Percentiles rank a stretch among this genome's conserved stretches.
phyloP scores from a whole-genome alignment of 2,797 vertebrate genomes.

The Nasua narica region DNA sequence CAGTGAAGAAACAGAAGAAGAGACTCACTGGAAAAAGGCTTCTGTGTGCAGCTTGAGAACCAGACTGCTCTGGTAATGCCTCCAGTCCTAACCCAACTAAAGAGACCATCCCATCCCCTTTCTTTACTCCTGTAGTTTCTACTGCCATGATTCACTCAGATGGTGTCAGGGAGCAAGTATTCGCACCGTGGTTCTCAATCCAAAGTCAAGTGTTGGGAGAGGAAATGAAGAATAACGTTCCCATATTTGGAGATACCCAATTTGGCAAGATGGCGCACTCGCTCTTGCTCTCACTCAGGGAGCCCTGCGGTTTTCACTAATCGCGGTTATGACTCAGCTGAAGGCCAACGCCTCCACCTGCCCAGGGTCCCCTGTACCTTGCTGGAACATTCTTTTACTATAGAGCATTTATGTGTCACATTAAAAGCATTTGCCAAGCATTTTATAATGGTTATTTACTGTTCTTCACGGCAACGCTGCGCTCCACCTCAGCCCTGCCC shows the following conservation, averaged over 20 bases:
- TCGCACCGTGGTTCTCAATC: neutral
- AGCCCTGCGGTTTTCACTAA: neutral
- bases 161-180: neutral
- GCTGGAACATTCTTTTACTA: neutral
- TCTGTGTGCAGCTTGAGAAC: too few relatives aligned
- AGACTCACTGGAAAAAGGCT: neutral
- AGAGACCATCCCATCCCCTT: neutral
- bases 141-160: accelerated
- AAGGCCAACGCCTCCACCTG: neutral
- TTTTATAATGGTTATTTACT: neutral
- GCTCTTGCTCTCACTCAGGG: neutral
- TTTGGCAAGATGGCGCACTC: neutral
- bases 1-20: neutral
- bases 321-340: neutral
- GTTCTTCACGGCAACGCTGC: neutral
- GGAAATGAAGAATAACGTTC: neutral
- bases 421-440: neutral
- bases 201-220: neutral
- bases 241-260: neutral
- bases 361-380: neutral
- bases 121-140: neutral
- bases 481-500: neutral
- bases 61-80: neutral
- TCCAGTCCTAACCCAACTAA: neutral
- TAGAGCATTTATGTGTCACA: neutral